Base-by-base conservation (phyloP, 2,888 invertebrate species). In the Oxyteleia sp. region DNA sequence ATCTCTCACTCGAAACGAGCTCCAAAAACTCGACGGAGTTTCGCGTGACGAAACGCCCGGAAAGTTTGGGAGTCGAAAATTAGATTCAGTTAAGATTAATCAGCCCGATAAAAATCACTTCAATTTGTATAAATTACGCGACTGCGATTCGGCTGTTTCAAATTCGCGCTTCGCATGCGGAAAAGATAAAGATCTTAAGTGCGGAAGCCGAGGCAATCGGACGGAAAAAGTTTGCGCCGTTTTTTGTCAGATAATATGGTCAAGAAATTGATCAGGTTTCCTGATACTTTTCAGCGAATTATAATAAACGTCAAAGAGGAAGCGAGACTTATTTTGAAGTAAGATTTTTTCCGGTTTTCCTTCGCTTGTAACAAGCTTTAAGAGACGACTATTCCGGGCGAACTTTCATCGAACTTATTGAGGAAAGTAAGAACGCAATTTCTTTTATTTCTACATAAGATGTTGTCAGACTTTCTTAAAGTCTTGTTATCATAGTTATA, bases 331-430 rank as follows among this genome's bases (percentile, higher is more conserved):
- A 72, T 80, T 80, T 80, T 80, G 57, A 72, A 80, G 72, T 80
- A 80, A 74, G 69, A 80, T 74, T 80, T 80, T 69, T 80, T 74
- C 79, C 79, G 59, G 59, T 80, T 72, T 71, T 38, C 53, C 71
- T 55, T 64, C 57, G 57, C 79, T 69, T 72, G 79, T 80, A 80
- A 72, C 79, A 59, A 80, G 79, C 79, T 80, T 63, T 71, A 51
- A 80, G 79, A 59, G 57, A 63, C 72, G 79, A 64, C 79, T 71
- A 71, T 69, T 79, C 64, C 61, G 32, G 51, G 55, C 63, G 66
- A 80, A 80, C 79, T 80, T 80, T 64, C 79, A 80, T 80, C 72
- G 79, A 80, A 80, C 71, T 80, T 80, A 80, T 80, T 80, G 79
- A 64, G 69, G 59, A 64, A 66, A 80, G 79, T 72, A 71, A 80